These are phyloP conservation scores for Suillia variegata DNA, from an alignment of 2,888 invertebrate genomes.

Conservation along the genomic window DNA sequence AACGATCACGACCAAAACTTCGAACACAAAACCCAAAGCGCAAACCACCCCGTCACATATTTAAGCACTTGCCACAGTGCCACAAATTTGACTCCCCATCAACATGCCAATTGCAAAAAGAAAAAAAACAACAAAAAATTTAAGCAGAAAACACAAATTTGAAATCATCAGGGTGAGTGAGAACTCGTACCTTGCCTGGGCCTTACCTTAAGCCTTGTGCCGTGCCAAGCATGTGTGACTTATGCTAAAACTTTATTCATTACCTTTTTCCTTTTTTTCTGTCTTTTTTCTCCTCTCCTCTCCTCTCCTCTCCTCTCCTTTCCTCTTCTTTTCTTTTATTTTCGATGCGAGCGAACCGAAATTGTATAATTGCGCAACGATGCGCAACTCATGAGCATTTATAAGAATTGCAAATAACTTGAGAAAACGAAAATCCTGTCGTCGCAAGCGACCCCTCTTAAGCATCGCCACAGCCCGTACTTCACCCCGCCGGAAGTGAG, in stretches of 20 bases:
- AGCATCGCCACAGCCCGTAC: not conserved
- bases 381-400: conserved; percentile 52
- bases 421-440: conserved; percentile 35
- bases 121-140: too few species aligned
- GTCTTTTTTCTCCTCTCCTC: too few species aligned
- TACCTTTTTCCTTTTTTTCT: conserved; percentile 25
- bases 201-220: conserved; percentile 5
- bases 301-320: conserved; percentile 8
- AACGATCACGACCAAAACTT: conserved; percentile 11
- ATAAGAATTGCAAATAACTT: conserved; percentile 53
- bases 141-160: too few species aligned
- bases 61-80: conserved; percentile 12
- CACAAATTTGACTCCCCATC: conserved; percentile 15
- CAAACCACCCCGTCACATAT: conserved; percentile 14
- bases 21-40: conserved; percentile 25
- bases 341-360: not conserved
- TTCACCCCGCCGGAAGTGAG: conserved; percentile 13
- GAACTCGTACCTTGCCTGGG: conserved; percentile 29
- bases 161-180: conserved; percentile 37
- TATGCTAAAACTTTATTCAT: conserved; percentile 43
- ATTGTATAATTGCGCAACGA: conserved; percentile 43
- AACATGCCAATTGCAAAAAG: conserved; percentile 13
- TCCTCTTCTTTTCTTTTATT: too few species aligned
- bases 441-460: too few species aligned
- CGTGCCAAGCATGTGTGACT: conserved; percentile 34